phyloP scores from a whole-genome alignment of 2,113 vertebrate species.

The Reinhardtius hippoglossoides region DNA sequence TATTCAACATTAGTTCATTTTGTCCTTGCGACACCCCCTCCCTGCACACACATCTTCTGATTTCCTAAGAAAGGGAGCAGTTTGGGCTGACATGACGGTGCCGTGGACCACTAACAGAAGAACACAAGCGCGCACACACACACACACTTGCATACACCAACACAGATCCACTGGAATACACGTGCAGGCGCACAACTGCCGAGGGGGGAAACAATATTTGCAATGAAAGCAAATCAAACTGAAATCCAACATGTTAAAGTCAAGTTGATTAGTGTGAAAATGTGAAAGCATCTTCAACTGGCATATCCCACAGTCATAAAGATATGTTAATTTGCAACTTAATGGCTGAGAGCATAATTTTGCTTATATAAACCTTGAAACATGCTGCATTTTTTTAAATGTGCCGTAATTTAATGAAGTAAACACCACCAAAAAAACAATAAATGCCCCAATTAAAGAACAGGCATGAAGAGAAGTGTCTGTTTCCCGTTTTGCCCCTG shows the following conservation, averaged over 20 bases:
- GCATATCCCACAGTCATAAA: constrained; percentile 82
- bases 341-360: constrained; percentile 79
- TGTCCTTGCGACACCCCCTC: constrained; percentile 75
- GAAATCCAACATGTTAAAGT: constrained; percentile 83
- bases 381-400: constrained; percentile 76
- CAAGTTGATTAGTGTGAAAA: constrained; percentile 84
- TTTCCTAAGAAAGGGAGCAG: constrained; percentile 60
- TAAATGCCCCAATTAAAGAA: constrained; percentile 85
- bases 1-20: constrained; percentile 85
- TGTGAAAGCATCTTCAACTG: constrained; percentile 78
- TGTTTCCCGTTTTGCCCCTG: constrained; percentile 78
- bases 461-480: constrained; percentile 82
- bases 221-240: constrained; percentile 84
- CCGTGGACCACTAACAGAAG: constrained; percentile 59
- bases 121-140: constrained; percentile 12
- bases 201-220: constrained; percentile 77
- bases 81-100: constrained; percentile 63
- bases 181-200: constrained; percentile 64
- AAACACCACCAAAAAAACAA: constrained; percentile 83
- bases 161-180: constrained; percentile 43
- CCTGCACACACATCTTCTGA: constrained; percentile 32
- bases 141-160: constrained; percentile 22
- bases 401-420: constrained; percentile 81
- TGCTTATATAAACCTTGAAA: constrained; percentile 84
- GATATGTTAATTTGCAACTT: constrained; percentile 82